Base-by-base conservation (phyloP, 2,113 vertebrate genomes). In the Upupa epops region DNA sequence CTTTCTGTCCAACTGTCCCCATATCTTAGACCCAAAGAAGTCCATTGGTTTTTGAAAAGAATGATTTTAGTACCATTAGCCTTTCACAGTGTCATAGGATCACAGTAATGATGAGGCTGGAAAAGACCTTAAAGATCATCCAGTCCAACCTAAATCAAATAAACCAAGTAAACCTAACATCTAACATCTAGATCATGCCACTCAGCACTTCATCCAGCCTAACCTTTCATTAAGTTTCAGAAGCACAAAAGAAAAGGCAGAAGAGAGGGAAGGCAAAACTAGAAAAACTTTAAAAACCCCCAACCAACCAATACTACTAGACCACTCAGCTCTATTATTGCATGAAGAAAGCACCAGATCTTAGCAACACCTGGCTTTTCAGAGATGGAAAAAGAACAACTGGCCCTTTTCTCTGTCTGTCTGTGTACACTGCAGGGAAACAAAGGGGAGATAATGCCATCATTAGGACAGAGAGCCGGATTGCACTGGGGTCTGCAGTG, bases 401-500 rank as follows among this genome's bases (percentile, higher is more conserved):
- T 54, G 34, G 42, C 22, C 24, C 9, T 70, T 78, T 74, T 46
- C 52, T 48, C 26, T 26, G 20, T 11, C 19, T 61, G 45, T 18
- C 54, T 60, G 13, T 22, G 31, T 21, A n/a, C 3, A 17, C 55
- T 59, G 28, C 4, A 5, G 28, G 45, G 28, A 79, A 85, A 11
- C 12, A 37, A 13, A 28, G 13, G 40, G 36, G 48, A 21, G 28
- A 13, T 12, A 29, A 21, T 6, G n/a, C 6, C 28, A 46, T 21
- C 2, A 0, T 61, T 15, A 1, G 55, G 29, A n/a, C 36, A 55
- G 46, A 7, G 7, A 13, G 70, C 34, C 48, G 72, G 36, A 26
- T 4, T 66, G 71, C 31, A 16, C 1, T 0, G 46, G 46, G 5
- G 3, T 25, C 63, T 37, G 49, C 52, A 29, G 5, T 2, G 25